A percentile compares a stretch with the other conserved stretches of the same genome.
These are phyloP conservation scores for Adelges cooleyi DNA, from an alignment of 1,140 invertebrate species.

Conservation along the genomic window DNA sequence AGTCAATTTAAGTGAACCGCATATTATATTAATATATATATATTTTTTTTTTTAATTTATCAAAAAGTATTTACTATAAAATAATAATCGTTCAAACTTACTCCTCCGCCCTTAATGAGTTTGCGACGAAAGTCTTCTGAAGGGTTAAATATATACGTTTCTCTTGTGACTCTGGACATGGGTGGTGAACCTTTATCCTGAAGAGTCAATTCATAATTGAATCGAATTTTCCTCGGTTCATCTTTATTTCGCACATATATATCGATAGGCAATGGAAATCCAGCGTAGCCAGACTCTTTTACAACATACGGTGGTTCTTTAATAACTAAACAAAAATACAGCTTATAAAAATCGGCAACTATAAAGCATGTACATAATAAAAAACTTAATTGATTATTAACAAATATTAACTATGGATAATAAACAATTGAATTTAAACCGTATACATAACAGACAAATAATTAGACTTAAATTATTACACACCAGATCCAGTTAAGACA, in stretches of 20 bases:
- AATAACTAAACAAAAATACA: no score
- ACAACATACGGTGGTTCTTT: conserved; percentile 86
- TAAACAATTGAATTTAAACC: no score
- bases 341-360: no score
- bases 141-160: conserved; percentile 75
- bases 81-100: no score
- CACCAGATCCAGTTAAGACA: not conserved
- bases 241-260: conserved; percentile 84
- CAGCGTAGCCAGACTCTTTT: conserved; percentile 87
- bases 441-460: no score
- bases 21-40: no score
- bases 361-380: no score
- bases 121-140: conserved; percentile 80
- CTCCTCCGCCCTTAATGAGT: conserved; percentile 76
- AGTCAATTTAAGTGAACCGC: no score
- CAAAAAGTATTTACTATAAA: not conserved
- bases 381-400: no score
- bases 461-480: no score
- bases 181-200: conserved; percentile 49
- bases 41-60: no score
- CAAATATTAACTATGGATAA: no score
- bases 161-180: conserved; percentile 49
- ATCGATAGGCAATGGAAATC: conserved; percentile 80
- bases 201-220: conserved; percentile 76
- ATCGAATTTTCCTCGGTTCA: conserved; percentile 73